Base-by-base conservation (phyloP, 1,140 invertebrate species). In the Sinella curviseta region DNA sequence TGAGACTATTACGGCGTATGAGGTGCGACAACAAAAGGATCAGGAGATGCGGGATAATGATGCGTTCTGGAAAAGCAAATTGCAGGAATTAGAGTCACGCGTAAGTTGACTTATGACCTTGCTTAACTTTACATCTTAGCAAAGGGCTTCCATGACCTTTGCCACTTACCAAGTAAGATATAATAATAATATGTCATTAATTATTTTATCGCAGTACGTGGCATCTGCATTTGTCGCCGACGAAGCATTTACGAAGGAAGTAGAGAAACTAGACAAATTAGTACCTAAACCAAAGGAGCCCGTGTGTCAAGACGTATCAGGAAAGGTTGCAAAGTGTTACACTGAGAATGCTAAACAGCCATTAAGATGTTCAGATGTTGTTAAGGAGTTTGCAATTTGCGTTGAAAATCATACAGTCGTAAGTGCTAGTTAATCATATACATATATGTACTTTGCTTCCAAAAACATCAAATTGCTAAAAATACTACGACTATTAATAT, bases 261-360 rank as follows among this genome's bases (percentile, higher is more conserved):
- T 80, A n/a, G 79, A 80, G n/a, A 80, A 80, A 39, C 55, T 80
- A 26, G 76, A 80, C 36, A 77, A 77, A 74, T 57, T 80, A 74
- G 75, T 80, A 35, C 79, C 79, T 60, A 80, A 77, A n/a, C 65
- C 79, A 14, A 80, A 70, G 70, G 60, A 39, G n/a, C 65, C 76
- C 3, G 65, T 48, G 1, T 80, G 79, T 77, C 60, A 76, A 48
- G 76, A 80, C 30, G 17, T 74, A 34, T 48, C 75, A 36, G 30
- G 28, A 20, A 77, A 77, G 55, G 76, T 80, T 24, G 76, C 79
- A 16, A n/a, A 77, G 48, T 80, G 79, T 34, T 80, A 80, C 73
- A 14, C 39, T 36, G 65, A 54, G 77, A 73, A 80, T 33, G 67
- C 30, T 16, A 77, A 60, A 28, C 65, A 80, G 73, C 70, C 76